Base-by-base conservation (phyloP, 2,888 invertebrate species). In the Eretmocerus hayati region DNA sequence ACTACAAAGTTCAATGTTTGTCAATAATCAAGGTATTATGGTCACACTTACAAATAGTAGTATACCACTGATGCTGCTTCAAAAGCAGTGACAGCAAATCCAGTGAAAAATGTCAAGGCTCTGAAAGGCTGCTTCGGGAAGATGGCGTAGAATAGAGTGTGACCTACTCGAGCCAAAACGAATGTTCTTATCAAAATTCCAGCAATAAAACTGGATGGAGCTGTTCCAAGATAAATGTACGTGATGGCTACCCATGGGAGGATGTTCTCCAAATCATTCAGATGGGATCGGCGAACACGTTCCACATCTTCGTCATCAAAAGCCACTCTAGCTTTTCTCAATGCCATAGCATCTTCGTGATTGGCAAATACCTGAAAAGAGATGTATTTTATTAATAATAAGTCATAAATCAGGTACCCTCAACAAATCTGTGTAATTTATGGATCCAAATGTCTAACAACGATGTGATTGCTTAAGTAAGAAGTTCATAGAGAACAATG, bases 181-280 rank as follows among this genome's bases (percentile, higher is more conserved):
- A 76, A 80, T 1, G 67, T 57, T 39, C 74, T 71, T 62, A 80
- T 79, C 45, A 77, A 59, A 31, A 71, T 59, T 8, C 65, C 60
- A n/a, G 80, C 80, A 2, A 70, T 9, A 47, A 50, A 60, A 9
- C 63, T 54, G 6, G 66, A 61, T 3, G 81, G 81, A n/a, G 69
- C 67, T 0, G 77, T 78, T 42, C 73, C 59, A 3, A 77, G 63
- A 68, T 77, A 81, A 13, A 77, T 54, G 5, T 72, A 64, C 1
- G 76, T 77, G 21, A 76, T 58, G 21, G 76, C 64, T 57, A 78
- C 78, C 58, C 77, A 72, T 0, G 77, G 69, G 15, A 66, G 56
- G 44, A 81, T 73, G 60, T 80, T 81, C 61, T 80, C 80, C 39
- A 81, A 58, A 59, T 81, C 80, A 57, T 81, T 81, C 50, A 71